Conservation (phyloP, 2,113 vertebrate species). For the Macaca nemestrina region DNA sequence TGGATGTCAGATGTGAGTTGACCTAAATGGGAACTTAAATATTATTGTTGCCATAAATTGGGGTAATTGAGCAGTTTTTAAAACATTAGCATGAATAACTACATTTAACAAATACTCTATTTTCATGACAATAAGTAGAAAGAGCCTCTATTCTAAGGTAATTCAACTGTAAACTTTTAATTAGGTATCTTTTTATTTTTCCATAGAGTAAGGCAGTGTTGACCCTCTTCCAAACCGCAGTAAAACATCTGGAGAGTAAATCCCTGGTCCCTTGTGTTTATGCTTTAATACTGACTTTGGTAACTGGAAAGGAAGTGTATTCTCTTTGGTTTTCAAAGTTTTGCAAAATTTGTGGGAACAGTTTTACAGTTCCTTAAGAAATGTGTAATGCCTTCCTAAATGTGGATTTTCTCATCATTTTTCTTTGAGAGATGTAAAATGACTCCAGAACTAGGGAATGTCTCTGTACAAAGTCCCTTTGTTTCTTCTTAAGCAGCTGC, state of each 20-base stretch:
- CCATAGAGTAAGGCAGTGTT: constrained; percentile 20
- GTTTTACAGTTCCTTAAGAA: constrained; percentile 56
- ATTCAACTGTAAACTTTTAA: constrained; percentile 59
- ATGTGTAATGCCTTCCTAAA: constrained; percentile 44
- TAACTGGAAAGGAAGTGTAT: constrained; percentile 42
- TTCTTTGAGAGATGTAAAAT: constrained; percentile 78
- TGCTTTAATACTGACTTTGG: constrained; percentile 51
- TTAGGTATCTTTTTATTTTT: constrained; percentile 52
- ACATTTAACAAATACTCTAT: background rate
- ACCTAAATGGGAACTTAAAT: constrained; percentile 12
- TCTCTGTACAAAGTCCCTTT: constrained; percentile 86
- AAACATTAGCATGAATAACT: background rate
- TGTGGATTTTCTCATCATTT: constrained; percentile 60
- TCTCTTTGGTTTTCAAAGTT: constrained; percentile 58
- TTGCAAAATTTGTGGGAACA: constrained; percentile 47
- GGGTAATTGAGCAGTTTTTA: background rate
- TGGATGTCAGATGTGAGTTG: background rate
- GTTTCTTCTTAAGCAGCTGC: constrained; percentile 86
- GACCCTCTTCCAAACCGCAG: constrained; percentile 54
- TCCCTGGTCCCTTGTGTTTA: background rate
- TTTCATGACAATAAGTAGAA: background rate
- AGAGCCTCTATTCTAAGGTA: background rate
- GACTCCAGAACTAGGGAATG: constrained; percentile 79
- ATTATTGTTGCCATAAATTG: constrained; percentile 2
- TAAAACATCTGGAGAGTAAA: constrained; percentile 61